A percentile compares a stretch with the other conserved stretches of the same genome.
Evolutionary conservation across 2,113 vertebrate genomes (phyloP).

Genomic region (Gavia stellata): DNA sequence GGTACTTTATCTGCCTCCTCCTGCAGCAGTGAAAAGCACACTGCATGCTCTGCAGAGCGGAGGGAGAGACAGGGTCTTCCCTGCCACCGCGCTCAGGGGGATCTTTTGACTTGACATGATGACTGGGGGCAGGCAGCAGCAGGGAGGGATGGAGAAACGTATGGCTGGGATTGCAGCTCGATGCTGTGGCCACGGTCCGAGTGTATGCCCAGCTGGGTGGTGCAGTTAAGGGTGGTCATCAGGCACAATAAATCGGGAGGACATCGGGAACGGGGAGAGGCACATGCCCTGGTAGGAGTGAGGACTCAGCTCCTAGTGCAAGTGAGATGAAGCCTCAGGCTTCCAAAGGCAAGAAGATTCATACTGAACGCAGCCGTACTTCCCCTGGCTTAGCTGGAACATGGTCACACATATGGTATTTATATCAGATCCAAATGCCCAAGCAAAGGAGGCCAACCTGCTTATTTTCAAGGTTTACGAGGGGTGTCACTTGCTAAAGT

Average conservation of each 20-base stretch:
- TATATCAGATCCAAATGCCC: background rate
- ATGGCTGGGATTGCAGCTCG: rapidly evolving
- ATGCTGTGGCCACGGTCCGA: rapidly evolving
- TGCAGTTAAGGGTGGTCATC: rapidly evolving
- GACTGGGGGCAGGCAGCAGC: background rate
- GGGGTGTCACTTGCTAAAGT: background rate
- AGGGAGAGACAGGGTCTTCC: background rate
- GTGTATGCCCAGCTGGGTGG: background rate
- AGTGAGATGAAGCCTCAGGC: background rate
- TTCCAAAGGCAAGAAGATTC: background rate
- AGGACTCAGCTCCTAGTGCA: background rate
- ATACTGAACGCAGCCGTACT: rapidly evolving
- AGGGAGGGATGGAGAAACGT: background rate
- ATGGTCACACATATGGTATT: background rate
- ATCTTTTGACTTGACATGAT: background rate
- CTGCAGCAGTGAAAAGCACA: background rate
- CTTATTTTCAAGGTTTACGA: background rate
- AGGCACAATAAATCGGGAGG: background rate
- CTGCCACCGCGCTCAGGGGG: background rate
- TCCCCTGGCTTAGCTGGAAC: background rate
- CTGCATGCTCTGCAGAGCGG: background rate
- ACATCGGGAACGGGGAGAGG: background rate
- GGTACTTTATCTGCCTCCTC: background rate
- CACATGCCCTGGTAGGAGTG: background rate
- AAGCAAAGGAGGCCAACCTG: background rate